Evolutionary conservation across 2,888 invertebrate species (phyloP), one percentile per base, ranked within the genome.

Genomic region (Tenthredo livida): DNA sequence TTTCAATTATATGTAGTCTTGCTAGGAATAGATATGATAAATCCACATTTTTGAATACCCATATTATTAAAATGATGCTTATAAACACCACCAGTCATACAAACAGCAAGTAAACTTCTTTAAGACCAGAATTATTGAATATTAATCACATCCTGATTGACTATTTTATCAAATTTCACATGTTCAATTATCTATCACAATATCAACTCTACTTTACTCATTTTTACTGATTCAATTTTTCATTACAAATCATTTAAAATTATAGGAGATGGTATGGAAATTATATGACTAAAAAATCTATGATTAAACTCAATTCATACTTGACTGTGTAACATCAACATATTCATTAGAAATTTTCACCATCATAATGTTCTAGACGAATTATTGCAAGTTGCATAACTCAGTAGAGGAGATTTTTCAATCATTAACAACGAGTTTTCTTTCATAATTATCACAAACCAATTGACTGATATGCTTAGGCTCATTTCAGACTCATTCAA

Each of bases 1-100:
- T 83, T 92, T 90, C 84, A 65, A 88, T 89, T 86, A 88, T 78
- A 88, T 89, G 90, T 91, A 92, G 92, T 90, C 87, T 86, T 87
- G 90, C 91, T 91, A 90, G 89, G 90, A 67, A 85, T 82, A 88
- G 86, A 58, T 54, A 58, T 7, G 25, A 43, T 73, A 73, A 84
- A 83, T 84, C 77, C 80, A 85, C 86, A 67, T 80, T 86, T 77
- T 61, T 61, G 10, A 77, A 77, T 77, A 77, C 17, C n/a, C 25
- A 50, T 77, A 25, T 77, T 54, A 2, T 33, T n/a, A 37, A 80
- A 80, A 40, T 61, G 25, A 80, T 54, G 40, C 73, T 73, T 40
- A 0, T 25, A 73, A 40, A 73, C 21, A 43, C 73, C 73, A 40
- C n/a, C 40, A 72, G 43, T 2, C 40, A 21, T 73, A 21, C 10